These are phyloP conservation scores for Thalpophila matura DNA, from an alignment of 2,888 invertebrate genomes.

Conservation along the genomic window DNA sequence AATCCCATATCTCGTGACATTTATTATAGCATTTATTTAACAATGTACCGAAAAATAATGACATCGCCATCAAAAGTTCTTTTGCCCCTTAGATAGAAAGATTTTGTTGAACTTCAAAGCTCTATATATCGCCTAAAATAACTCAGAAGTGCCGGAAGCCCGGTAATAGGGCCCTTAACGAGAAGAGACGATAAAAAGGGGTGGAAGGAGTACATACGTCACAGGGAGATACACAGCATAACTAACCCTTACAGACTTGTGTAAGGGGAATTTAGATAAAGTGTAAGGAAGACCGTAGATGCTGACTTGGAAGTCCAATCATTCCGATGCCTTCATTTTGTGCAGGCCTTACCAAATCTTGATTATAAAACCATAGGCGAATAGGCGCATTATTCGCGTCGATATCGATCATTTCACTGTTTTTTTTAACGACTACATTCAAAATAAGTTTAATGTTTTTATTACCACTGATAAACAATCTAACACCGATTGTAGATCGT, in stretches of 20 bases:
- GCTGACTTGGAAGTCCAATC: not conserved
- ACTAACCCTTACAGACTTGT: conserved; percentile 2
- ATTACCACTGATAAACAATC: no score
- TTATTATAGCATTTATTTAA: conserved; percentile 5
- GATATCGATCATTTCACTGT: no score
- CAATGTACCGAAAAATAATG: conserved; percentile 51
- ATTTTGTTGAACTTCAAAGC: conserved; percentile 55
- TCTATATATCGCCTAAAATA: conserved; percentile 47
- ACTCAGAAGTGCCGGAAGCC: conserved; percentile 48
- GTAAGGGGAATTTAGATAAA: conserved; percentile 7
- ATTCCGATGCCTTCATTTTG: no score
- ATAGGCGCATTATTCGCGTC: no score
- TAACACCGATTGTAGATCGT: not conserved
- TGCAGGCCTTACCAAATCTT: not conserved
- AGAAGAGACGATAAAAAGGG: conserved; percentile 52
- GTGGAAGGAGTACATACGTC: conserved; percentile 27
- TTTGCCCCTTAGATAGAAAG: conserved; percentile 34
- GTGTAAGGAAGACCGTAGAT: not conserved
- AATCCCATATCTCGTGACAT: not conserved
- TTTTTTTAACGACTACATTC: no score
- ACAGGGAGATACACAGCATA: conserved; percentile 24
- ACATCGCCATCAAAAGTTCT: conserved; percentile 27
- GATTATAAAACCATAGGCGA: no score
- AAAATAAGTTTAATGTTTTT: no score
- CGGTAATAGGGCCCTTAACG: conserved; percentile 46